These are phyloP conservation scores for Otis tarda DNA, from an alignment of 2,113 vertebrate genomes.

Conservation along the genomic window DNA sequence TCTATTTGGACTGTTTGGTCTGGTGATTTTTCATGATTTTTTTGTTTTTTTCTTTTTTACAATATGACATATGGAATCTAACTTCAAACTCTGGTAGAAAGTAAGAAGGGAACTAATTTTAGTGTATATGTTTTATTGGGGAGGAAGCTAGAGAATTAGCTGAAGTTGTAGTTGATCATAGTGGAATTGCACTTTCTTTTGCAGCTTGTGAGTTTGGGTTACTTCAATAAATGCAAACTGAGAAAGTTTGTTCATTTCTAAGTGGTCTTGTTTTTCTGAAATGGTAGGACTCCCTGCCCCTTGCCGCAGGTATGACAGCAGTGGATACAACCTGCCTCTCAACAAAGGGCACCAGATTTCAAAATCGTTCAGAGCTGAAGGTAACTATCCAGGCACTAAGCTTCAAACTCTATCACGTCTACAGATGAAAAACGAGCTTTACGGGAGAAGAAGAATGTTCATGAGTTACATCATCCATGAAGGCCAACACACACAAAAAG, in stretches of 20 bases:
- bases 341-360: not conserved
- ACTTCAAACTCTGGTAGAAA: not conserved
- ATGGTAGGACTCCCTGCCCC: not conserved
- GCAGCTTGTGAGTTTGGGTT: not conserved
- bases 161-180: not conserved
- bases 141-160: not conserved
- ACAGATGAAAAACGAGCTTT: not conserved
- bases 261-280: not conserved
- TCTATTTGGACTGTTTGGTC: not conserved
- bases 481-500: constrained; percentile 3
- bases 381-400: not conserved
- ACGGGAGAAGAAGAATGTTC: not conserved
- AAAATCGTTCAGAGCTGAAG: constrained; percentile 5
- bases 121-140: not conserved
- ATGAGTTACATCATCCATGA: constrained; percentile 21
- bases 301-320: not conserved
- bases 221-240: not conserved
- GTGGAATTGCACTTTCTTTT: not conserved
- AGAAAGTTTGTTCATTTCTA: constrained; percentile 5
- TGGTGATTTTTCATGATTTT: not conserved
- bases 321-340: not conserved
- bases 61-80: not conserved
- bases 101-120: not conserved
- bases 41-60: not conserved
- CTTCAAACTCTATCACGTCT: not conserved